Evolutionary conservation across 2,797 vertebrate species (phyloP), one percentile per base, ranked within the genome.

Genomic region (Myiotriccus ornatus): DNA sequence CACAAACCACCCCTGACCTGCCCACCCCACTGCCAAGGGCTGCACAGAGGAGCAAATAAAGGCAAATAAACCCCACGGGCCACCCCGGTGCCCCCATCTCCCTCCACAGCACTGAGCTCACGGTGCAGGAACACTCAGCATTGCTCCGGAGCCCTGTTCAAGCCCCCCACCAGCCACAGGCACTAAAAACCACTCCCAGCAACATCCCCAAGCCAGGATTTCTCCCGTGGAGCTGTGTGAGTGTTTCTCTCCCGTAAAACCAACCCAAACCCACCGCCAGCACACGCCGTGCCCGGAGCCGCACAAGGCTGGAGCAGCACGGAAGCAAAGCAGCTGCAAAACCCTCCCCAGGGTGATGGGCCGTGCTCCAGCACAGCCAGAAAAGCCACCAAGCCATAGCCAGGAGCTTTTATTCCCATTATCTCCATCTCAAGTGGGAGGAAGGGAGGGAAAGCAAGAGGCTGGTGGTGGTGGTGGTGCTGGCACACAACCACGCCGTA

Each of bases 401-500:
- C 90, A 81, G 65, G 46, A 88, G 83, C 74, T 53, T 64, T 81
- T 32, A 28, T n/a, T 53, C 23, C 16, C 41, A 41, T 82, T 75
- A 76, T 78, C 74, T 82, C 50, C 9, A 0, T 43, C 57, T 47
- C 86, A 41, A 0, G 56, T 3, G 49, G 89, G 50, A 93, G 39
- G 83, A n/a, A 87, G 50, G 74, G 44, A 69, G 37, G 78, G 25
- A 28, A 28, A 86, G 22, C 20, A 35, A 57, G 73, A 14, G 56
- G 76, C 30, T 65, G 25, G 41, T 4, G 14, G 39, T 39, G 14
- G 39, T 39, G 39, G 39, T 18, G 80, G 7, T 43, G 69, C 53
- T 47, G 89, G 74, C 68, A 24, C 2, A 1, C 12, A 11, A 47
- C 60, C 6, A 0, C 13, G 20, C 67, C 0, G 0, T 8, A 7